These are phyloP conservation scores for Chloropsis hardwickii DNA, from an alignment of 2,113 vertebrate genomes.

Conservation along the genomic window DNA sequence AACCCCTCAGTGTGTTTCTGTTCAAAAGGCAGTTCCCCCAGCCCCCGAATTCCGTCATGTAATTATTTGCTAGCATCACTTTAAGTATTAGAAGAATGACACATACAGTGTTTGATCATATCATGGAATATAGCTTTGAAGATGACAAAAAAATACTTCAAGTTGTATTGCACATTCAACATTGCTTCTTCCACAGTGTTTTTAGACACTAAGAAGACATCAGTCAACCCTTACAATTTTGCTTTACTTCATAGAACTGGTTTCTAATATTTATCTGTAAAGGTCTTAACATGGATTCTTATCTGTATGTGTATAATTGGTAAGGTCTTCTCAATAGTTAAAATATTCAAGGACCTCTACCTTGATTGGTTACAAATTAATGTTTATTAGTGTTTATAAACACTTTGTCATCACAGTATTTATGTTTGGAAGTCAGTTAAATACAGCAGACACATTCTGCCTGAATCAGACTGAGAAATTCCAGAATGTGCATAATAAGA, in stretches of 20 bases:
- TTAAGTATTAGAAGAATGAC: not conserved
- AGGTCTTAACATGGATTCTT: not conserved
- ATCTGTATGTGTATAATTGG: not conserved
- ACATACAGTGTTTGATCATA: not conserved
- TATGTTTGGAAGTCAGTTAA: not conserved
- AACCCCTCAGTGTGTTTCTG: not conserved
- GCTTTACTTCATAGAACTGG: not conserved
- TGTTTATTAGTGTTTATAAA: not conserved
- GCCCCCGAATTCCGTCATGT: not conserved
- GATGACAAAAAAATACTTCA: not conserved
- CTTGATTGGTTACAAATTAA: not conserved
- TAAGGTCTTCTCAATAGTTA: not conserved
- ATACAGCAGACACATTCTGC: not conserved
- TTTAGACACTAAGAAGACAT: not conserved
- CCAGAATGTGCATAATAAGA: not conserved
- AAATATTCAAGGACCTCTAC: not conserved
- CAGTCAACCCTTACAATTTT: not conserved
- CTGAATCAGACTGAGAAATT: not conserved
- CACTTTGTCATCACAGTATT: not conserved
- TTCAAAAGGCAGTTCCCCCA: not conserved
- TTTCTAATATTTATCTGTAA: not conserved
- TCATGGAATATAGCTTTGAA: not conserved
- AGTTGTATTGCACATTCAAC: not conserved
- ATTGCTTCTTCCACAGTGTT: not conserved
- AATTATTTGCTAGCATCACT: not conserved